These are phyloP conservation scores for Mythimna vitellina DNA, from an alignment of 2,888 invertebrate genomes.

Conservation along the genomic window DNA sequence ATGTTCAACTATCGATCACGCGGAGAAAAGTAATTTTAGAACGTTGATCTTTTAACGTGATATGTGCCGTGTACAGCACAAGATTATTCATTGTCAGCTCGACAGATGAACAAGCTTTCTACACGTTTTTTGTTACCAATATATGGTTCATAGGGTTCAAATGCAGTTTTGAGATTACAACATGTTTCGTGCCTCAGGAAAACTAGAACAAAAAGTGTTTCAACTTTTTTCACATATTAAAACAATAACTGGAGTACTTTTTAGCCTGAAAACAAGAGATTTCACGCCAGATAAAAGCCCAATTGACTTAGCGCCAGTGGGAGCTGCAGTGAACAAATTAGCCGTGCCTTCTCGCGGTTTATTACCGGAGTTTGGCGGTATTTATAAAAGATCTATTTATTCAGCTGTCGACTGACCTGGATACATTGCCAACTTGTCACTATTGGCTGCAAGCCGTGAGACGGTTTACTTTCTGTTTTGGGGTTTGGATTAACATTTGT, in stretches of 20 bases:
- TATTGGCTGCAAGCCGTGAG: constrained; percentile 47
- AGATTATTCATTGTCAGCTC: constrained; percentile 75
- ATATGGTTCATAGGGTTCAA: constrained; percentile 11
- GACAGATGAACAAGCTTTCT: constrained; percentile 51
- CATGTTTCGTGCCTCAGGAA: background rate
- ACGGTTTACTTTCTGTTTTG: constrained; percentile 53
- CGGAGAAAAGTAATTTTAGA: constrained; percentile 74
- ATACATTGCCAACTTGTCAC: constrained; percentile 82
- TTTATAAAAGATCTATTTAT: constrained; percentile 89
- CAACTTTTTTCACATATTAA: background rate
- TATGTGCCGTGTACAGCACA: constrained; percentile 69
- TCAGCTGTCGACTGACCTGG: constrained; percentile 87
- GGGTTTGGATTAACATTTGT: constrained; percentile 19
- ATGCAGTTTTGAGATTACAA: background rate
- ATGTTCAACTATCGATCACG: constrained; percentile 86
- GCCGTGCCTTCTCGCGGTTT: constrained; percentile 70
- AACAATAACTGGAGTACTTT: background rate
- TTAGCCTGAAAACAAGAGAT: constrained; percentile 24
- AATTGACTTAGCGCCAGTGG: constrained; percentile 44
- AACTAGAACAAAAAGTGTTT: background rate
- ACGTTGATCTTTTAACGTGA: constrained; percentile 72
- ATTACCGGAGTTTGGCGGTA: constrained; percentile 77
- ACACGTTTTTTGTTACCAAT: constrained; percentile 41
- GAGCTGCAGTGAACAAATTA: constrained; percentile 73
- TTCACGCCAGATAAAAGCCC: constrained; percentile 8